Percentiles rank a stretch among this genome's conserved stretches.
Evolutionary conservation across 2,888 invertebrate species (phyloP).

Genomic region (Azorinus chamasolen): DNA sequence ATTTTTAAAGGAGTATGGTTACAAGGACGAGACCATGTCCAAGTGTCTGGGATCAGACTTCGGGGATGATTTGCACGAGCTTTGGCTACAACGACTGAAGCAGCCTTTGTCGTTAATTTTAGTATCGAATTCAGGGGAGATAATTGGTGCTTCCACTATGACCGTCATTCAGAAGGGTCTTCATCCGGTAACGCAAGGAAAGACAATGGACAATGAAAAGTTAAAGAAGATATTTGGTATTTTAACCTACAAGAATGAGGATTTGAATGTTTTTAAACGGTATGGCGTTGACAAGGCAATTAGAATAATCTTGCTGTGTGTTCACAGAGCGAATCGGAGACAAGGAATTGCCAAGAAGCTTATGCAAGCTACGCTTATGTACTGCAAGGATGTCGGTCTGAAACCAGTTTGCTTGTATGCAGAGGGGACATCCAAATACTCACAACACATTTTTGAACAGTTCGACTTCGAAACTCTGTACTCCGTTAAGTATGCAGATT

Average conservation of each 20-base stretch:
- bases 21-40: constrained; percentile 19
- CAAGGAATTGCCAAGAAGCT: constrained; percentile 23
- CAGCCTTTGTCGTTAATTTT: constrained; percentile 30
- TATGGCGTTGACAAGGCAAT: constrained; percentile 22
- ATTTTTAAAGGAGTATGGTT: constrained; percentile 15
- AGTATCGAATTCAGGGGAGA: constrained; percentile 19
- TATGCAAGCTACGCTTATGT: constrained; percentile 29
- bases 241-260: constrained; percentile 15
- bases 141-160: constrained; percentile 33
- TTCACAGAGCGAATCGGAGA: constrained; percentile 18
- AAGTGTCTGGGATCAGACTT: constrained; percentile 23
- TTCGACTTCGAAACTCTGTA: constrained; percentile 23
- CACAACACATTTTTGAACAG: constrained; percentile 40
- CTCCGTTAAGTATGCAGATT: constrained; percentile 22
- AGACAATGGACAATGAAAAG: not conserved
- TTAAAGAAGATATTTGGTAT: constrained; percentile 6
- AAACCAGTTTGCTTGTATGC: constrained; percentile 26
- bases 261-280: constrained; percentile 31
- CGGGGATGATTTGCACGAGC: constrained; percentile 12
- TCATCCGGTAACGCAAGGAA: not conserved
- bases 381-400: constrained; percentile 16
- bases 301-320: constrained; percentile 17
- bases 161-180: not conserved
- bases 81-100: not conserved
- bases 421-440: constrained; percentile 19